A percentile compares a stretch with the other conserved stretches of the same genome.
Evolutionary conservation across 2,888 invertebrate genomes (phyloP).

Genomic region (Aspidiotus rigidus): DNA sequence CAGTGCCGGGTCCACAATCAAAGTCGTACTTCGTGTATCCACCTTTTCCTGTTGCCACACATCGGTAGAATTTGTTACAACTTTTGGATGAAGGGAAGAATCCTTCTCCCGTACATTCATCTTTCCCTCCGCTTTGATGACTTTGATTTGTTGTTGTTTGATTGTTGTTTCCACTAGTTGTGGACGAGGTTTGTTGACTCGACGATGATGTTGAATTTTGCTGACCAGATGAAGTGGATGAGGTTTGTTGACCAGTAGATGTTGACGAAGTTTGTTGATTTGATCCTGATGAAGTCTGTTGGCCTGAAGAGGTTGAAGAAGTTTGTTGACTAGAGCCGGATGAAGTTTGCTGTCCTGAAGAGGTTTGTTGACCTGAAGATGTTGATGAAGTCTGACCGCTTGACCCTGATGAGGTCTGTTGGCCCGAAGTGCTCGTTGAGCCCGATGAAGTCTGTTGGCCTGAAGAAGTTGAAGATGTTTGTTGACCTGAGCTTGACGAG

Average conservation of each 20-base stretch:
- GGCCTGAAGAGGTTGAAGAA: conserved; percentile 22
- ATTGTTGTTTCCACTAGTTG: conserved; percentile 16
- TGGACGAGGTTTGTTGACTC: conserved; percentile 10
- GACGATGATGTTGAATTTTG: conserved; percentile 34
- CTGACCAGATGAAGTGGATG: conserved; percentile 32
- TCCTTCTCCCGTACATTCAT: conserved; percentile 50
- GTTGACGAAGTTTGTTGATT: conserved; percentile 29
- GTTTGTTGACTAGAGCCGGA: conserved; percentile 28
- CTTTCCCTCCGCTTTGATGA: conserved; percentile 12
- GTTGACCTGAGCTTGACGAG: conserved; percentile 31
- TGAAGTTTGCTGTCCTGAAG: conserved; percentile 34
- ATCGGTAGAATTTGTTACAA: conserved; percentile 59
- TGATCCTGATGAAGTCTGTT: conserved; percentile 27
- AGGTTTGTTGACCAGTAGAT: conserved; percentile 35
- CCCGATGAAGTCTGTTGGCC: conserved; percentile 34
- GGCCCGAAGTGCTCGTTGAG: conserved; percentile 27
- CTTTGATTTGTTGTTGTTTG: conserved; percentile 9
- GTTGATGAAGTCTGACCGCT: conserved; percentile 31
- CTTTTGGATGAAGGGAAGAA: conserved; percentile 53
- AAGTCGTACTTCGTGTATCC: conserved; percentile 51
- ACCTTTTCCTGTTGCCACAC: conserved; percentile 49
- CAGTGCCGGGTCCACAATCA: conserved; percentile 56
- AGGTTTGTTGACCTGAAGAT: conserved; percentile 14
- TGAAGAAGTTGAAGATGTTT: conserved; percentile 14
- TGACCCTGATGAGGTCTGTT: conserved; percentile 33